Evolutionary conservation across 2,888 invertebrate genomes (phyloP).

Genomic region (Rhyacophila evoluta): DNA sequence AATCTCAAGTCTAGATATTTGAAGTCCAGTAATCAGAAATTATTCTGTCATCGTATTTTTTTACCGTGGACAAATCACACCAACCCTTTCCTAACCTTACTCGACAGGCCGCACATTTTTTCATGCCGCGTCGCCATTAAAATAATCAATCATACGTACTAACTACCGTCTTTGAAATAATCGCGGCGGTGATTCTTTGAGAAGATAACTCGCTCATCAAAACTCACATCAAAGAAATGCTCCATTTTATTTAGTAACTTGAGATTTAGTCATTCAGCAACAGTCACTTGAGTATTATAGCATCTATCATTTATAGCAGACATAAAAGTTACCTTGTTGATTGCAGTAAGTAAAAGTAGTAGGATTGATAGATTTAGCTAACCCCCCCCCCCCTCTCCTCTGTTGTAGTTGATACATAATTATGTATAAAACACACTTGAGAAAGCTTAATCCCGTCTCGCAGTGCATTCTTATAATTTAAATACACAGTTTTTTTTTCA

Average conservation of each 20-base stretch:
- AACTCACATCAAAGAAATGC: neutral
- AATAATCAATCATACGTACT: neutral
- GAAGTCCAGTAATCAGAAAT: constrained; percentile 25
- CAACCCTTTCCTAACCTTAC: constrained; percentile 28
- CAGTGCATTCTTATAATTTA: too few species aligned
- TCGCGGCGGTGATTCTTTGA: neutral
- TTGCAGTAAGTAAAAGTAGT: too few species aligned
- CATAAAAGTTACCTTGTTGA: too few species aligned
- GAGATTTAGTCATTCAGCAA: neutral
- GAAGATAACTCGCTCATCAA: neutral
- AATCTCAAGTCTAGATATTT: too few species aligned
- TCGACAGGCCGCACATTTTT: constrained; percentile 23
- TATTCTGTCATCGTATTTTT: constrained; percentile 37
- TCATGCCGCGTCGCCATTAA: neutral
- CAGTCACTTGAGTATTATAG: neutral
- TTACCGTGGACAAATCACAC: constrained; percentile 29
- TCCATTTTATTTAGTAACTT: neutral
- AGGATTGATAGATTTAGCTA: too few species aligned
- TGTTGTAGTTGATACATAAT: too few species aligned
- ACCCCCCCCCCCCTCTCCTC: too few species aligned
- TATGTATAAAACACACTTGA: too few species aligned
- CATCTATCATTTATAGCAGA: too few species aligned
- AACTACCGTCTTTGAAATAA: neutral
- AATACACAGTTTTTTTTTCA: too few species aligned
- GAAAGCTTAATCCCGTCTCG: too few species aligned